These are phyloP conservation scores for Zele albiditarsus DNA, from an alignment of 2,888 invertebrate genomes.

Conservation along the genomic window DNA sequence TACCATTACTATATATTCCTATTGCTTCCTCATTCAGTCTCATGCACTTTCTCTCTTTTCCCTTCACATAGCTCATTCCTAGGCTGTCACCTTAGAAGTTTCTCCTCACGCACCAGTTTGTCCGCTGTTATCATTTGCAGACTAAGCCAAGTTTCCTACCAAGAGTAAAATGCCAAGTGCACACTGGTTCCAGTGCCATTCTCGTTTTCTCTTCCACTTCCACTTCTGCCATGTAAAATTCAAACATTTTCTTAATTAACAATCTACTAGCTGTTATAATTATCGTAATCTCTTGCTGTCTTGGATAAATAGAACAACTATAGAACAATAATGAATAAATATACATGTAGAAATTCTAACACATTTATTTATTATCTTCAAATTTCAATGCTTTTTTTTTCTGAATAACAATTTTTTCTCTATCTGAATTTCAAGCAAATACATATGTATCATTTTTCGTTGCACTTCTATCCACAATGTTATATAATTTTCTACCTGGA, in stretches of 20 bases:
- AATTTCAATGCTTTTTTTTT: too few relatives aligned
- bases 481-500: too few relatives aligned
- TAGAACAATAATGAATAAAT: background rate
- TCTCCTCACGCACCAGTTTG: slow-evolving; percentile 39
- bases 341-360: background rate
- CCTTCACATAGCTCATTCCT: background rate
- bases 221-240: slow-evolving; percentile 17
- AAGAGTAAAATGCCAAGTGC: slow-evolving; percentile 14
- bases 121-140: background rate
- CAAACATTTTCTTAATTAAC: slow-evolving; percentile 41
- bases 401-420: too few relatives aligned
- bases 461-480: too few relatives aligned
- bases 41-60: background rate
- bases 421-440: too few relatives aligned
- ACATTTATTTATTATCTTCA: too few relatives aligned
- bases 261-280: slow-evolving; percentile 26
- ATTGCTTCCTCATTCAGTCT: slow-evolving; percentile 27
- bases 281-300: slow-evolving; percentile 12
- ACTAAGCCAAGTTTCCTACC: slow-evolving; percentile 3
- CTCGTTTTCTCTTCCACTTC: slow-evolving; percentile 5
- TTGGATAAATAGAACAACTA: background rate
- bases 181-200: background rate
- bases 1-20: slow-evolving; percentile 34
- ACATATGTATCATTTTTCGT: too few relatives aligned
- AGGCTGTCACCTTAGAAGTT: slow-evolving; percentile 14